Percentiles rank a stretch among this genome's conserved stretches.
These are phyloP conservation scores for Mesembrinibis cayennensis DNA, from an alignment of 2,113 vertebrate genomes.

Conservation along the genomic window DNA sequence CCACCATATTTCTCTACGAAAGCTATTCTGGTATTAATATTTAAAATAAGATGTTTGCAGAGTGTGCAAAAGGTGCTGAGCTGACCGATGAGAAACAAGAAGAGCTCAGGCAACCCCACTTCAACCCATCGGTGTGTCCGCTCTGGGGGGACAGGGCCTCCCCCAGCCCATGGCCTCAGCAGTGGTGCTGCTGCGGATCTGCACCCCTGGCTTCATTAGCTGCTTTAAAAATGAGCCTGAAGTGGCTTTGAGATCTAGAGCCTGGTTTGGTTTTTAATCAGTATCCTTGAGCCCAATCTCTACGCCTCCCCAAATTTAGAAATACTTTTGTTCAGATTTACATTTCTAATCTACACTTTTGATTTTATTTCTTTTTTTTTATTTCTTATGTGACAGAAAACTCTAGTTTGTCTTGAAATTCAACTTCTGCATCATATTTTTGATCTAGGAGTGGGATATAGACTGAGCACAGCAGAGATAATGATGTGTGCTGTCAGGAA, in stretches of 20 bases:
- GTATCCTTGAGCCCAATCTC: not conserved
- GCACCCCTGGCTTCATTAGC: no score
- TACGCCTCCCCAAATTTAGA: not conserved
- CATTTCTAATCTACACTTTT: not conserved
- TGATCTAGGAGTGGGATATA: not conserved
- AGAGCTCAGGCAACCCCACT: no score
- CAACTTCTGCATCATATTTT: not conserved
- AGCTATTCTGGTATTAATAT: not conserved
- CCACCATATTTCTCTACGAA: not conserved
- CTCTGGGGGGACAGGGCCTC: not conserved
- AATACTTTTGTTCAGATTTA: not conserved
- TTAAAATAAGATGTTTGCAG: not conserved
- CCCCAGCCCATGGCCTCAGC: not conserved
- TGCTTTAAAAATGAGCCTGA: not conserved
- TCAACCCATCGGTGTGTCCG: rapidly evolving
- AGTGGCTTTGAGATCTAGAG: no score
- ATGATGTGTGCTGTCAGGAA: not conserved
- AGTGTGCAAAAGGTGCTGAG: not conserved
- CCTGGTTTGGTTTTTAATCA: not conserved
- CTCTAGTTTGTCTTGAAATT: not conserved
- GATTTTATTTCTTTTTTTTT: not conserved
- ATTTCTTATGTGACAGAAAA: not conserved
- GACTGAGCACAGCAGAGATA: not conserved
- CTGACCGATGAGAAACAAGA: not conserved
- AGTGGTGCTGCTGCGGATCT: not conserved